phyloP scores from a whole-genome alignment of 2,888 invertebrate genomes.

The Pomacea canaliculata region DNA sequence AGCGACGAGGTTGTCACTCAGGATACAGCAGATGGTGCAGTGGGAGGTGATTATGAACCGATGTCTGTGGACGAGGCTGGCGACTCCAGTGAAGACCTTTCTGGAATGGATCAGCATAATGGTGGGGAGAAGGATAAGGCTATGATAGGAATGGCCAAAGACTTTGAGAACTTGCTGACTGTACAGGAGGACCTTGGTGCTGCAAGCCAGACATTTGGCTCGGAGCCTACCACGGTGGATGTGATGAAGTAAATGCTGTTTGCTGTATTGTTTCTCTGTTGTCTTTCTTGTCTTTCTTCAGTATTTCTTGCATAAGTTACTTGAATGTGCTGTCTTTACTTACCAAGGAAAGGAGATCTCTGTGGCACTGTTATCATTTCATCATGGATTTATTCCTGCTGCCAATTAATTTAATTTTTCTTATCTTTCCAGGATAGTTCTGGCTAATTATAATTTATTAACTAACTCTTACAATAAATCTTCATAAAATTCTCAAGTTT shows the following conservation, averaged over 20 bases:
- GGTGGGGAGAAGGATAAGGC: neutral
- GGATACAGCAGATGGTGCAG: neutral
- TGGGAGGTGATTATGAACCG: neutral
- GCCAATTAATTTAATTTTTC: no score
- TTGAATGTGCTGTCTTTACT: slow-evolving; percentile 65
- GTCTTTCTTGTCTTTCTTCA: neutral
- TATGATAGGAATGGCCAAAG: slow-evolving; percentile 1
- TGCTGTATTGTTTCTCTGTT: neutral
- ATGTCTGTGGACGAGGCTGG: no score
- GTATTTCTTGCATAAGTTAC: no score
- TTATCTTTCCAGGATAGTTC: no score
- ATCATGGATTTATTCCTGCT: no score
- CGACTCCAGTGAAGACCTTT: no score
- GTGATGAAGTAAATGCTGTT: neutral
- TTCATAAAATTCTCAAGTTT: no score
- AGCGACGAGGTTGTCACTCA: neutral
- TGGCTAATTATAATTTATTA: no score
- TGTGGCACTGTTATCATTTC: no score
- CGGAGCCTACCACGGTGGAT: neutral
- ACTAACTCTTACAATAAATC: no score
- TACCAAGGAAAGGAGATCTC: no score
- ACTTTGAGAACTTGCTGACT: slow-evolving; percentile 8
- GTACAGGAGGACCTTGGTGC: neutral
- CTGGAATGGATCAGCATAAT: no score
- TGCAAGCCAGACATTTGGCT: neutral